These are phyloP conservation scores for Leuctra nigra DNA, from an alignment of 2,888 invertebrate species.

Conservation along the genomic window DNA sequence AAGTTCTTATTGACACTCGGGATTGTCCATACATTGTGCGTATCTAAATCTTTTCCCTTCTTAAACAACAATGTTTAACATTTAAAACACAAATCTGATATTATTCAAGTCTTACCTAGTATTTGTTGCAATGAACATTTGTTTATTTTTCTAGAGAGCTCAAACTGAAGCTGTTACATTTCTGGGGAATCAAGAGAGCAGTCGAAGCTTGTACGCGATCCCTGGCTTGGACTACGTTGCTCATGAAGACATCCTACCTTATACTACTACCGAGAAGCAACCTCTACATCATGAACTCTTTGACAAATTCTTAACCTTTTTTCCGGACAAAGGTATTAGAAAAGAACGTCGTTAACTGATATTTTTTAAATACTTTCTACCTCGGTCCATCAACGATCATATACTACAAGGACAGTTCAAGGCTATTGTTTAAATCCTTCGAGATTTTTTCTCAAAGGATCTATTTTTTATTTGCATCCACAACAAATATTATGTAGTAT, in stretches of 20 bases:
- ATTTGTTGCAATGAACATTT: neutral
- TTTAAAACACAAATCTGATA: no score
- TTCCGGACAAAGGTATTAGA: constrained; percentile 65
- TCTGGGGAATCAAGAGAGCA: constrained; percentile 92
- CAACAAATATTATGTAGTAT: no score
- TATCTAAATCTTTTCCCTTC: constrained; percentile 31
- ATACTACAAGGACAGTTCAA: no score
- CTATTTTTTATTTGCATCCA: no score
- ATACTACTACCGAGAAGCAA: constrained; percentile 77
- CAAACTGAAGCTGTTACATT: constrained; percentile 98
- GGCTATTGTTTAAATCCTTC: no score
- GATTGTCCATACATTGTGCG: constrained; percentile 95
- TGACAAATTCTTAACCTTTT: constrained; percentile 84
- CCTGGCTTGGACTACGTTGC: constrained; percentile 97
- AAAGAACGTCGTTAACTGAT: no score
- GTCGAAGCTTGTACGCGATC: constrained; percentile 90
- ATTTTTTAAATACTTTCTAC: no score
- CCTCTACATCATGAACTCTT: constrained; percentile 95
- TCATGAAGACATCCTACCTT: constrained; percentile 96
- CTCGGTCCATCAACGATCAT: no score
- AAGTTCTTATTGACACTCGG: constrained; percentile 93
- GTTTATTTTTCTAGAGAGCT: constrained; percentile 62
- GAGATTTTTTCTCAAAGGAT: no score
- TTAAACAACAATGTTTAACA: no score
- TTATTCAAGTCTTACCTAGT: neutral